Conservation (phyloP, 2,888 invertebrate species). For the Tryphoninae sp. region DNA sequence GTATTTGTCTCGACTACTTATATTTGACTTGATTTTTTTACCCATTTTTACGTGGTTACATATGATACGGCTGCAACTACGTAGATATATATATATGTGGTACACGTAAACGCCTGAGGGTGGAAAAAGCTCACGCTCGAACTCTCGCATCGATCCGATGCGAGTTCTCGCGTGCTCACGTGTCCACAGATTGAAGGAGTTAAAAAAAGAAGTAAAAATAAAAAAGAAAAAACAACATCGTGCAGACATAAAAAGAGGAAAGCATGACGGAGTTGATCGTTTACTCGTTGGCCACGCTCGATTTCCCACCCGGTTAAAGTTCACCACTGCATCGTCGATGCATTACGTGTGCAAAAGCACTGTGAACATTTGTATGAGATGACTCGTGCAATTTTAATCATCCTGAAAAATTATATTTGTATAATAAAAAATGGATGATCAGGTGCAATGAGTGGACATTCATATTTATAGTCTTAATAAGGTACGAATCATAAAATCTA, state of each 20-base stretch:
- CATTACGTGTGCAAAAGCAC: too few species aligned
- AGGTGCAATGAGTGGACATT: too few species aligned
- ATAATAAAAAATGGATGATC: too few species aligned
- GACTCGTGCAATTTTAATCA: neutral
- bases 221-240: slow-evolving; percentile 20
- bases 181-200: slow-evolving; percentile 43
- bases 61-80: neutral
- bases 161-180: slow-evolving; percentile 51
- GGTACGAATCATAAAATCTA: too few species aligned
- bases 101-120: slow-evolving; percentile 9
- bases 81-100: neutral
- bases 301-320: slow-evolving; percentile 55
- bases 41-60: neutral
- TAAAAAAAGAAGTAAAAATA: neutral
- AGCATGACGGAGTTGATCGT: slow-evolving; percentile 57
- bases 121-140: slow-evolving; percentile 49
- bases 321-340: neutral
- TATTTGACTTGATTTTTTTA: neutral
- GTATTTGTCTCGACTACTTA: neutral
- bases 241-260: slow-evolving; percentile 51
- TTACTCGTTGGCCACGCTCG: slow-evolving; percentile 55
- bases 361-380: too few species aligned
- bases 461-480: too few species aligned
- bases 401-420: neutral
- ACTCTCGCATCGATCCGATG: slow-evolving; percentile 52